Evolutionary conservation across 2,888 invertebrate genomes (phyloP), one percentile per base, ranked within the genome.

Genomic region (Pyralis farinalis): DNA sequence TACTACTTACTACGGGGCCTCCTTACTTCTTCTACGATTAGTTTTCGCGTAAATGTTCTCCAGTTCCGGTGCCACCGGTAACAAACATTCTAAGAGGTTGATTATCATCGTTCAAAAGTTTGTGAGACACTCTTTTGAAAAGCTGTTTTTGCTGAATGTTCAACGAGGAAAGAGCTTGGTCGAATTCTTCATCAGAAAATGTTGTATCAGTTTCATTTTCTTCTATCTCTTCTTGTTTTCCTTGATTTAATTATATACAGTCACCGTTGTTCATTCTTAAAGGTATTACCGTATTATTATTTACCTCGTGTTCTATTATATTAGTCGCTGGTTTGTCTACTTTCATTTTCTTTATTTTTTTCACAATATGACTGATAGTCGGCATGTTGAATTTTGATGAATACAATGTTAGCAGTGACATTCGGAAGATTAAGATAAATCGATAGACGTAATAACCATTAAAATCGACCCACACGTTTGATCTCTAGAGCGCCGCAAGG

Each of bases 1-100:
- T 32, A 11, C 32, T 10, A 32, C 32, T 10, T 12, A 10, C 10
- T 10, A 12, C 4, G 11, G 32, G 4, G 32, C 32, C 10, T 7
- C 12, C 12, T 32, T 11, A 32, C 32, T 32, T 32, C 10, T 32
- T 32, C 11, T 32, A 10, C 32, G 11, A 32, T 32, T 10, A 11
- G 11, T 32, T 32, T 10, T 10, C n/a, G 32, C 1, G 32, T 7
- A 32, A 32, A 7, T 7, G 10, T 32, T 32, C 11, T 11, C 11
- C 32, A 11, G 32, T 32, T 8, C 32, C 32, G n/a, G 32, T 11
- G n/a, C 32, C 32, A 32, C 32, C 32, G 11, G 32, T 32, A 10
- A 32, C 32, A 11, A 32, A 32, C 1, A 32, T 32, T 32, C 11
- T 32, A 8, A 10, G 10, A 10, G 10, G 32, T 10, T 32, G n/a